Percentiles rank a stretch among this genome's conserved stretches.
These are phyloP conservation scores for Venusia cambrica DNA, from an alignment of 2,888 invertebrate genomes.

Conservation along the genomic window DNA sequence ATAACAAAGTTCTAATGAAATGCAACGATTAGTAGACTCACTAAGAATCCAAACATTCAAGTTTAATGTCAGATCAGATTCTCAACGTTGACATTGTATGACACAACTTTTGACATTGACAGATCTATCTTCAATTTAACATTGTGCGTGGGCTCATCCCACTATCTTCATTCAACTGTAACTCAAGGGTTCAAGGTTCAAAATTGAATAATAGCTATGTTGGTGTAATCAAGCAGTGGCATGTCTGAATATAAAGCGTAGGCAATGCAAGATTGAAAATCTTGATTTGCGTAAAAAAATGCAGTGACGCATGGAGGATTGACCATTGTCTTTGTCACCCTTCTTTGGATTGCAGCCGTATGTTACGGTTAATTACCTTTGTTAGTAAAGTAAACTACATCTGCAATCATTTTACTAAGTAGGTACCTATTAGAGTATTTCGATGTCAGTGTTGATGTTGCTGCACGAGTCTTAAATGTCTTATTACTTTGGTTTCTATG, in stretches of 20 bases:
- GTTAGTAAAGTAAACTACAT: too few species aligned
- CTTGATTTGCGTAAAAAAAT: slow-evolving; percentile 14
- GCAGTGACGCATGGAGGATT: slow-evolving; percentile 5
- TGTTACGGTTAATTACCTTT: too few species aligned
- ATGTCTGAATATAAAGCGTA: slow-evolving; percentile 27
- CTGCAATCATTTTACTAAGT: too few species aligned
- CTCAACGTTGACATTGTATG: slow-evolving; percentile 16
- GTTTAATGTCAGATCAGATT: slow-evolving; percentile 15
- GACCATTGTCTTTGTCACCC: slow-evolving; percentile 2
- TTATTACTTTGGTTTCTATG: too few species aligned
- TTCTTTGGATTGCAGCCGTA: too few species aligned
- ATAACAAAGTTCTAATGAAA: too few species aligned
- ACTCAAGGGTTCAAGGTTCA: slow-evolving; percentile 7
- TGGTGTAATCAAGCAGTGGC: slow-evolving; percentile 20
- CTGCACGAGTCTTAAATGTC: too few species aligned
- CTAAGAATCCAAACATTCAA: slow-evolving; percentile 11
- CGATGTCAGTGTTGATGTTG: too few species aligned
- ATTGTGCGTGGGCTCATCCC: slow-evolving; percentile 14
- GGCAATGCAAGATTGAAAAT: slow-evolving; percentile 14
- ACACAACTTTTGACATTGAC: slow-evolving; percentile 25
- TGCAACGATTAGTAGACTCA: too few species aligned
- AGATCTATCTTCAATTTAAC: slow-evolving; percentile 20
- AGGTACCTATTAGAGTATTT: too few species aligned
- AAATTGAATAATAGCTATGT: slow-evolving; percentile 17
- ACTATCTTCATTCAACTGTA: slow-evolving; percentile 7